Conservation (phyloP, 2,113 vertebrate species). For the Lonchura striata region DNA sequence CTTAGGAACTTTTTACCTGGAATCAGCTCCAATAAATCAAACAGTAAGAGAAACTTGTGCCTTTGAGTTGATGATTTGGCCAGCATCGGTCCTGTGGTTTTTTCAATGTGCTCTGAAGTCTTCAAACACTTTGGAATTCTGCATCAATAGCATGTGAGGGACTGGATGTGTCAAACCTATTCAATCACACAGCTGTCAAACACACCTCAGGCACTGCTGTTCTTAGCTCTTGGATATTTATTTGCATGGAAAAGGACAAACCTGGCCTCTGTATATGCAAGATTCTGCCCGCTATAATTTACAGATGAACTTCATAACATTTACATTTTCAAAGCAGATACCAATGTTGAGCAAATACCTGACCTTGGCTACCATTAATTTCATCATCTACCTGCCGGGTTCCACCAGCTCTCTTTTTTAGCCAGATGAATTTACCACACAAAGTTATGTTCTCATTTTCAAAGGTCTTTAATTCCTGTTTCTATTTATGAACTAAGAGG, state of each 20-base stretch:
- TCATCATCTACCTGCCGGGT: background rate
- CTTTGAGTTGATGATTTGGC: background rate
- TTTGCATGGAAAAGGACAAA: conserved; percentile 17
- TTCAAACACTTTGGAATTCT: background rate
- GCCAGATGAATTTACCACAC: background rate
- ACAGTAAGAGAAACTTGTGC: background rate
- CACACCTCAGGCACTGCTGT: background rate
- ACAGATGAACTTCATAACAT: background rate
- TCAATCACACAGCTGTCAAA: background rate
- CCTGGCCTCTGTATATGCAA: background rate
- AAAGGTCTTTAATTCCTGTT: background rate
- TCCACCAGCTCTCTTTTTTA: background rate
- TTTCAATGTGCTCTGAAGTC: background rate
- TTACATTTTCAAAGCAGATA: background rate
- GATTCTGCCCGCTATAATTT: background rate
- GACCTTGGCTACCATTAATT: background rate
- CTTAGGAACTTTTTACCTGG: background rate
- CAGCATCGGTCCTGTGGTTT: background rate
- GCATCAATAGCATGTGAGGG: background rate
- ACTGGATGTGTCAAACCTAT: background rate
- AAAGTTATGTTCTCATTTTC: background rate
- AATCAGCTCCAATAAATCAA: background rate
- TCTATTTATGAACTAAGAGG: background rate
- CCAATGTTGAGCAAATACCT: background rate
- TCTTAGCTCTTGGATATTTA: conserved; percentile 3